These are phyloP conservation scores for Furnarius figulus DNA, from an alignment of 2,113 vertebrate genomes.

Conservation along the genomic window DNA sequence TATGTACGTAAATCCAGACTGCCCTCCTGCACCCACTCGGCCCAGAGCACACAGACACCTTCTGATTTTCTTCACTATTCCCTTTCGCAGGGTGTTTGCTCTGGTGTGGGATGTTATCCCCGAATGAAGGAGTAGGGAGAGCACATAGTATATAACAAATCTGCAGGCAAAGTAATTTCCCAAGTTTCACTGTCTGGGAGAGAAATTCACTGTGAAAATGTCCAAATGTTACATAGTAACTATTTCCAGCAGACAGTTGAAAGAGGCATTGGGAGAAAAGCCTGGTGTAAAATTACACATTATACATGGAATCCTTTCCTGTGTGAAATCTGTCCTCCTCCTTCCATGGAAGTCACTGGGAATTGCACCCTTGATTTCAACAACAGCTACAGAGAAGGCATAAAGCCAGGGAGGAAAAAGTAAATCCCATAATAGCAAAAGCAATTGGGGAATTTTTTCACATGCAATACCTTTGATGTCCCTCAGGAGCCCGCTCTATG, in stretches of 20 bases:
- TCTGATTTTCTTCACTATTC: not conserved
- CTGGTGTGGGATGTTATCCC: not conserved
- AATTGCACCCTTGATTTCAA: not conserved
- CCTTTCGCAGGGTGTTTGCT: not conserved
- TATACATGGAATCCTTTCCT: fast-evolving
- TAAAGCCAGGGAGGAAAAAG: not conserved
- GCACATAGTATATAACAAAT: not conserved
- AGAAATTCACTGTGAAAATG: not conserved
- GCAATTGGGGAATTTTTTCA: not conserved
- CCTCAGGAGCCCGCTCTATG: not conserved
- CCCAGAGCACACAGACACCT: not conserved
- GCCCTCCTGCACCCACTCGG: fast-evolving
- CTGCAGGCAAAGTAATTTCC: not conserved
- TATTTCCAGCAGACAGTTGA: not conserved
- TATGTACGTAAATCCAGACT: fast-evolving
- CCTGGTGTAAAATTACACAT: not conserved
- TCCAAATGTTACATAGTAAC: not conserved
- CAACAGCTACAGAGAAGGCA: not conserved
- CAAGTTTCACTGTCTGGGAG: not conserved
- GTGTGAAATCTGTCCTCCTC: not conserved
- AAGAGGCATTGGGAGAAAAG: not conserved
- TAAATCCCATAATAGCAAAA: not conserved
- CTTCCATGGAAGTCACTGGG: not conserved
- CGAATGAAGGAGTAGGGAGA: not conserved
- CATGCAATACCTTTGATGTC: not conserved